Conservation (phyloP, 2,113 vertebrate genomes). For the Mungos mungo region DNA sequence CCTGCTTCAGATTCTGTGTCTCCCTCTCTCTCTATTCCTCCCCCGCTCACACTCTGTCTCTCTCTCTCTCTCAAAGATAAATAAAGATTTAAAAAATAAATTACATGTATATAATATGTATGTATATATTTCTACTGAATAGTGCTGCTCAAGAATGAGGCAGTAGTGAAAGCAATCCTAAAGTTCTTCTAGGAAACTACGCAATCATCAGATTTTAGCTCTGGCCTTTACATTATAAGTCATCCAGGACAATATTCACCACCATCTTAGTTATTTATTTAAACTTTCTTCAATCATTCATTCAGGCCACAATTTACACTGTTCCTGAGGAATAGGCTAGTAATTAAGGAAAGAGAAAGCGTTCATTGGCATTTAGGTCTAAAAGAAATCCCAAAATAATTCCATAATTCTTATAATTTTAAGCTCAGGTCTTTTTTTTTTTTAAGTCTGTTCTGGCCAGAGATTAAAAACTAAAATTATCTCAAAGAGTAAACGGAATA, state of each 20-base stretch:
- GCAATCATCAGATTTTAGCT: neutral
- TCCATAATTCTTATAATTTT: slow-evolving; percentile 38
- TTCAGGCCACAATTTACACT: neutral
- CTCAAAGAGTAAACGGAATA: neutral
- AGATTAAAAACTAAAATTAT: slow-evolving; percentile 21
- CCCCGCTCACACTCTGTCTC: too few species aligned
- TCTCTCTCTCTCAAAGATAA: too few species aligned
- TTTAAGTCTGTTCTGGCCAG: neutral
- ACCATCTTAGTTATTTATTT: neutral
- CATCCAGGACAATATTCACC: neutral
- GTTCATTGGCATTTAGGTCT: neutral
- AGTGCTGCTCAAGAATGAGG: neutral
- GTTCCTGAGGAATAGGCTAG: neutral
- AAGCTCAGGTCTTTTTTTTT: neutral
- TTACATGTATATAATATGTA: neutral
- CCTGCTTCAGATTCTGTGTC: too few species aligned
- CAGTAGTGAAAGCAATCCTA: neutral
- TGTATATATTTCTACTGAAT: neutral
- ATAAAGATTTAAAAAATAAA: too few species aligned
- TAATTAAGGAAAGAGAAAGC: neutral
- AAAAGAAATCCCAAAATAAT: slow-evolving; percentile 11
- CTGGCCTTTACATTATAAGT: neutral
- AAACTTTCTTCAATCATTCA: neutral
- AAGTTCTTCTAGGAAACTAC: neutral
- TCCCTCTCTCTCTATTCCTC: too few species aligned